Evolutionary conservation across 2,113 vertebrate genomes (phyloP).

Genomic region (Notothenia coriiceps): DNA sequence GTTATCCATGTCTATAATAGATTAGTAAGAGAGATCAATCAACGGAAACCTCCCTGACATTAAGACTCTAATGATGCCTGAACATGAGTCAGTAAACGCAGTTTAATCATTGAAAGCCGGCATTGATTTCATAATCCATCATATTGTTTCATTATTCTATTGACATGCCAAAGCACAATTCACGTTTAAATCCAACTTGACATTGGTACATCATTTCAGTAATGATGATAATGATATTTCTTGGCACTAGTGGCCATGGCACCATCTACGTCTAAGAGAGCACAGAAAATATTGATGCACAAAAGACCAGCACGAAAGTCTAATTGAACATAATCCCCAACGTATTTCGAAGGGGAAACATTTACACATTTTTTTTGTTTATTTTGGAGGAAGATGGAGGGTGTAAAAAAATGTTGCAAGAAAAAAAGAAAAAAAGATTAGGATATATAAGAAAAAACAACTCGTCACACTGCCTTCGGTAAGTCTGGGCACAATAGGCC

Average conservation of each 20-base stretch:
- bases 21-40: conserved; percentile 50
- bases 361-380: background rate
- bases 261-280: background rate
- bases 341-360: conserved; percentile 28
- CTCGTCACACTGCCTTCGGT: conserved; percentile 40
- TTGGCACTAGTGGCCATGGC: conserved; percentile 13
- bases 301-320: background rate
- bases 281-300: conserved; percentile 1
- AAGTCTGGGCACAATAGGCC: conserved; percentile 55
- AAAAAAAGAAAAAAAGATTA: conserved; percentile 6
- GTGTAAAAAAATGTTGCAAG: conserved; percentile 18
- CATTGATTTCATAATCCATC: conserved; percentile 54
- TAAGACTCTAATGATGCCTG: conserved; percentile 45
- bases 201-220: conserved; percentile 26
- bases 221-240: conserved; percentile 25
- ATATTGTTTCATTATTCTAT: conserved; percentile 51
- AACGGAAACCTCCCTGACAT: conserved; percentile 42
- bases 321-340: conserved; percentile 8
- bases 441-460: conserved; percentile 38
- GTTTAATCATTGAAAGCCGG: conserved; percentile 45
- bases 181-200: conserved; percentile 53
- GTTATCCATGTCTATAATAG: conserved; percentile 36
- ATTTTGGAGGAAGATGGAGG: background rate
- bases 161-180: conserved; percentile 13
- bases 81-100: conserved; percentile 48